Conservation (phyloP, 2,797 vertebrate species). For the Trachurus trachurus region DNA sequence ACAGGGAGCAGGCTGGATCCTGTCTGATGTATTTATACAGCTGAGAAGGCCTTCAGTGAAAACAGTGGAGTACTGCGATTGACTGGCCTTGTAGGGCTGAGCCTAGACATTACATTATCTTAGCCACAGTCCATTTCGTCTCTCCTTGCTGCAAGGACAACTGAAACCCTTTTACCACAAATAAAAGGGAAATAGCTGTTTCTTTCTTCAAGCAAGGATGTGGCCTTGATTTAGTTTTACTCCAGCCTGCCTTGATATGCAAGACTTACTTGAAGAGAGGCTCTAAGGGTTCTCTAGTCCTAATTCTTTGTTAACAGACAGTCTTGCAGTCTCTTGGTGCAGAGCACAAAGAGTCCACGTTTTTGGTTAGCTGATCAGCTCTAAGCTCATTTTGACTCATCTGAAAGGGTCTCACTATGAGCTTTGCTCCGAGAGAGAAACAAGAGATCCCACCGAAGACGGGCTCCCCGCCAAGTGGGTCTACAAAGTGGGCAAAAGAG, state of each 20-base stretch:
- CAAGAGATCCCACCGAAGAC: slow-evolving; percentile 53
- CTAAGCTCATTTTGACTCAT: slow-evolving; percentile 73
- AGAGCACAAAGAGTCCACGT: slow-evolving; percentile 48
- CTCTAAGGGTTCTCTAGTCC: slow-evolving; percentile 25
- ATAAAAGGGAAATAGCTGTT: slow-evolving; percentile 36
- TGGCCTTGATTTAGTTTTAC: slow-evolving; percentile 50
- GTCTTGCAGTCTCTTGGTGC: slow-evolving; percentile 37
- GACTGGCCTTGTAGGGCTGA: slow-evolving; percentile 79
- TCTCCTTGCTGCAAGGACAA: slow-evolving; percentile 63
- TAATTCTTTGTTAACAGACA: slow-evolving; percentile 48
- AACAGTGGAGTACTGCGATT: slow-evolving; percentile 77
- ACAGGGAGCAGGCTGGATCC: slow-evolving; percentile 61
- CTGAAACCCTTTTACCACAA: slow-evolving; percentile 44
- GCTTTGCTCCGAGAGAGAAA: slow-evolving; percentile 63
- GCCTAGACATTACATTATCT: slow-evolving; percentile 66
- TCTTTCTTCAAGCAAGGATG: slow-evolving; percentile 44
- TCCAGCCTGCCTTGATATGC: slow-evolving; percentile 44
- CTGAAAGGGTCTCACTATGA: slow-evolving; percentile 59
- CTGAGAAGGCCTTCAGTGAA: slow-evolving; percentile 74
- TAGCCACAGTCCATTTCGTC: slow-evolving; percentile 58
- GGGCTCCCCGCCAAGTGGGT: slow-evolving; percentile 58
- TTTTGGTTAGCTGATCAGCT: slow-evolving; percentile 69
- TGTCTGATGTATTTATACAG: slow-evolving; percentile 85
- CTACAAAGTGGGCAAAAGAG: slow-evolving; percentile 41
- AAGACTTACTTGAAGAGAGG: slow-evolving; percentile 34